Percentiles rank a stretch among this genome's conserved stretches.
These are phyloP conservation scores for Epirrhoe alternata DNA, from an alignment of 2,888 invertebrate species.

Conservation along the genomic window DNA sequence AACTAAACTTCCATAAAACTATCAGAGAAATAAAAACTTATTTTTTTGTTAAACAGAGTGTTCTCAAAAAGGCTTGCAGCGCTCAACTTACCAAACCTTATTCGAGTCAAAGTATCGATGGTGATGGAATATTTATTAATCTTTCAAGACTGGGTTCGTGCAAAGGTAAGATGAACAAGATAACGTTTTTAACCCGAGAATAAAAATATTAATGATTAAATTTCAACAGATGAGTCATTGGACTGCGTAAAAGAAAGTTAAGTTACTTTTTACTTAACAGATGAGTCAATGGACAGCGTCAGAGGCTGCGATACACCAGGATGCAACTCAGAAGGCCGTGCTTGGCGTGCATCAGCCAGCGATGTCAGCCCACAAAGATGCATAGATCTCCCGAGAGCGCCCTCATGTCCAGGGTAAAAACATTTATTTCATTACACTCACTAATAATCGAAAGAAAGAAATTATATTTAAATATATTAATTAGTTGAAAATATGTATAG, in stretches of 20 bases:
- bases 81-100: constrained; percentile 71
- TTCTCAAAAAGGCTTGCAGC: constrained; percentile 72
- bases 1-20: too few species aligned
- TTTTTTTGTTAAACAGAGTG: constrained; percentile 53
- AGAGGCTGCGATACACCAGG: constrained; percentile 57
- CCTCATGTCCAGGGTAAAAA: constrained; percentile 63
- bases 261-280: constrained; percentile 53
- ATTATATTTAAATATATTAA: not conserved
- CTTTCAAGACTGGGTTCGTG: constrained; percentile 63
- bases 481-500: not conserved
- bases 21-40: not conserved
- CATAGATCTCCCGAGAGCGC: constrained; percentile 58
- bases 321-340: constrained; percentile 46
- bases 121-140: constrained; percentile 72
- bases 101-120: constrained; percentile 69
- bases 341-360: constrained; percentile 67
- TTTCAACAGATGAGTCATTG: constrained; percentile 60
- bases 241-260: too few species aligned
- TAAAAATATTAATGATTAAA: not conserved
- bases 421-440: not conserved
- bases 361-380: constrained; percentile 61
- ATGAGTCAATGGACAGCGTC: constrained; percentile 66
- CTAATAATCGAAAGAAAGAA: not conserved
- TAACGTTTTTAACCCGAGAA: not conserved
- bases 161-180: constrained; percentile 54